Base-by-base conservation (phyloP, 35 echinoderm and acorn worm genomes). In the Hemicentrotus pulcherrimus region DNA sequence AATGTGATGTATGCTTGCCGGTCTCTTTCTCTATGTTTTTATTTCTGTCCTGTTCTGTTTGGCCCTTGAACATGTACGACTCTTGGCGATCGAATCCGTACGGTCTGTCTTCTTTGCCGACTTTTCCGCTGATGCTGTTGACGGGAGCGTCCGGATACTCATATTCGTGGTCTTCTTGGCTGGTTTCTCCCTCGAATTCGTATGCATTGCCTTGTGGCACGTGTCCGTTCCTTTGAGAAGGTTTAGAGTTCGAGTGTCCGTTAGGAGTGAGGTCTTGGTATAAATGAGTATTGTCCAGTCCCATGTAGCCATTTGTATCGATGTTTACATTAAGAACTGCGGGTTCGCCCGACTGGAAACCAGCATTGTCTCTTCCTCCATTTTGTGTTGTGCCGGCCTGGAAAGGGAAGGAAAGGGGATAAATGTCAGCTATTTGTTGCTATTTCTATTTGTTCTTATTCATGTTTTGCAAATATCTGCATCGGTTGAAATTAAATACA, bases 341-440 rank as follows among this genome's bases (percentile, higher is more conserved):
- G 19, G 88, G 88, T 90, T 90, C 88, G n/a, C 32, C 32, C 4
- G 32, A 90, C 88, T 90, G 88, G 19, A 90, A 90, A 47, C 32
- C 88, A 33, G 88, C 88, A 47, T 90, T 90, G n/a, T 90, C n/a
- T 90, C n/a, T 18, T 33, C 88, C 88, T 33, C 32, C 88, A 90
- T 90, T 41, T 90, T 32, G 88, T 47, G 19, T 11, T 31, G 86
- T 8, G 9, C 24, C 14, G 24, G 8, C 8, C 9, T 86, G 32
- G 28, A 86, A 31, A 0, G 30, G 12, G 24, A 12, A 86, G 70
- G 24, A 22, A 86, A 13, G 30, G 5, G 30, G 9, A 86, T n/a
- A 2, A 18, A 12, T 19, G 3, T 11, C 14, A 22, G 9, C 9
- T 86, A 86, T 86, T 9, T 18, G 22, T 18, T 30, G 9, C 86